A percentile compares a stretch with the other conserved stretches of the same genome.
phyloP scores from a whole-genome alignment of 2,797 vertebrate genomes.

The Lacerta viridis region DNA sequence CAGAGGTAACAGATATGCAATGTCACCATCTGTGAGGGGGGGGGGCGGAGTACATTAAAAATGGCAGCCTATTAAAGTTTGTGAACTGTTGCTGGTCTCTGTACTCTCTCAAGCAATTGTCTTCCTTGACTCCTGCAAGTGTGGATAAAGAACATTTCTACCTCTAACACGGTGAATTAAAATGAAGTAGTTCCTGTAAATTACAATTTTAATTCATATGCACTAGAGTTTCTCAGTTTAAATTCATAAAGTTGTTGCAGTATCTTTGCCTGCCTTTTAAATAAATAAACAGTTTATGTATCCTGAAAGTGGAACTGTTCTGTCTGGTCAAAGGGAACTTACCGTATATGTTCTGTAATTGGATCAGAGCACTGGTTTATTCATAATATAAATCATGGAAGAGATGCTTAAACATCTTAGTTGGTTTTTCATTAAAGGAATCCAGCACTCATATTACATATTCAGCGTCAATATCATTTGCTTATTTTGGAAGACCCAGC shows the following conservation, averaged over 20 bases:
- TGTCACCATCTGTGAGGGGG: not conserved
- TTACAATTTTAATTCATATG: not conserved
- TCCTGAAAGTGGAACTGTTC: slow-evolving; percentile 8
- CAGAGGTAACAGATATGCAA: too few species aligned
- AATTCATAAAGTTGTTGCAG: slow-evolving; percentile 13
- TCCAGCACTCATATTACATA: slow-evolving; percentile 18
- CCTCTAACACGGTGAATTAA: not conserved
- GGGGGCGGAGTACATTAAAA: not conserved
- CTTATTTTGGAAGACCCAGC: slow-evolving; percentile 46
- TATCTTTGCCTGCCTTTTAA: slow-evolving; percentile 6
- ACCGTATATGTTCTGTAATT: slow-evolving; percentile 17
- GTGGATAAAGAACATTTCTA: not conserved
- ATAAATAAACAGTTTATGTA: slow-evolving; percentile 29
- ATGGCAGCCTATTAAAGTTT: not conserved
- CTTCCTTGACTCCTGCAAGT: not conserved
- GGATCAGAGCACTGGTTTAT: slow-evolving; percentile 28
- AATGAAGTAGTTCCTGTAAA: not conserved
- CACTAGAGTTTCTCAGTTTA: slow-evolving; percentile 13
- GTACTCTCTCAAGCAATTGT: not conserved
- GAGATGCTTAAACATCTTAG: slow-evolving; percentile 24
- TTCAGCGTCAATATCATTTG: slow-evolving; percentile 33
- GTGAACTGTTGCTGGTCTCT: not conserved
- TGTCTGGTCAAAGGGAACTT: slow-evolving; percentile 13
- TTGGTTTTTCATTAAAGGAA: slow-evolving; percentile 29
- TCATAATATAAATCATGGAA: slow-evolving; percentile 42